Conservation (phyloP, 2,888 invertebrate species). For the Nephrotoma flavescens region DNA sequence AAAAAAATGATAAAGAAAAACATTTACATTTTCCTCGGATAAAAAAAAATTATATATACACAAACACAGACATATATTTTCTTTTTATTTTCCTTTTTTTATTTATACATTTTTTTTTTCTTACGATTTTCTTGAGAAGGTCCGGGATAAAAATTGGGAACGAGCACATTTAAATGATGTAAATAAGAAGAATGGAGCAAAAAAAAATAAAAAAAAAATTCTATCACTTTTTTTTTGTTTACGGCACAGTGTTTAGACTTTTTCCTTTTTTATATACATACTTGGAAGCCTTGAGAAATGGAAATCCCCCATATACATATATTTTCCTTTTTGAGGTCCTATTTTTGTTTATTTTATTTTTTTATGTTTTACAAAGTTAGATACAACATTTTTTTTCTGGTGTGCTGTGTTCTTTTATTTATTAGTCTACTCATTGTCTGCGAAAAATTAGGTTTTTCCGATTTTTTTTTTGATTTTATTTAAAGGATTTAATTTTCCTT, state of each 20-base stretch:
- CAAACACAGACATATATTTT: background rate
- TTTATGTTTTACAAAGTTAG: background rate
- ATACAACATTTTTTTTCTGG: background rate
- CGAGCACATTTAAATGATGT: background rate
- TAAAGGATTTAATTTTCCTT: background rate
- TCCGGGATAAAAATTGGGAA: slow-evolving; percentile 13
- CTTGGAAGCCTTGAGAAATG: background rate
- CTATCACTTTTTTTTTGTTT: background rate
- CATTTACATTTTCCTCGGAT: background rate
- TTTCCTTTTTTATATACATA: background rate
- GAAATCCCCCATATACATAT: background rate
- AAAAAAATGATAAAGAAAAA: background rate
- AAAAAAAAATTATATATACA: slow-evolving; percentile 1
- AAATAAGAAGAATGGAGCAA: background rate
- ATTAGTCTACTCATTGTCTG: slow-evolving; percentile 3
- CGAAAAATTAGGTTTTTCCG: background rate
- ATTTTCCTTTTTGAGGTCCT: background rate
- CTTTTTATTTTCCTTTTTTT: slow-evolving; percentile 3
- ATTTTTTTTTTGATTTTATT: background rate
- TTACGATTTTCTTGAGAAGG: slow-evolving; percentile 13
- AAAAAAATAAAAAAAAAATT: background rate
- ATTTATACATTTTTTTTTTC: background rate
- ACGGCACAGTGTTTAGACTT: background rate
- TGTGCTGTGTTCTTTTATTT: background rate
- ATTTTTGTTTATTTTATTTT: background rate